These are phyloP conservation scores for Nixonia krombeini DNA, from an alignment of 1,140 invertebrate species.

Conservation along the genomic window DNA sequence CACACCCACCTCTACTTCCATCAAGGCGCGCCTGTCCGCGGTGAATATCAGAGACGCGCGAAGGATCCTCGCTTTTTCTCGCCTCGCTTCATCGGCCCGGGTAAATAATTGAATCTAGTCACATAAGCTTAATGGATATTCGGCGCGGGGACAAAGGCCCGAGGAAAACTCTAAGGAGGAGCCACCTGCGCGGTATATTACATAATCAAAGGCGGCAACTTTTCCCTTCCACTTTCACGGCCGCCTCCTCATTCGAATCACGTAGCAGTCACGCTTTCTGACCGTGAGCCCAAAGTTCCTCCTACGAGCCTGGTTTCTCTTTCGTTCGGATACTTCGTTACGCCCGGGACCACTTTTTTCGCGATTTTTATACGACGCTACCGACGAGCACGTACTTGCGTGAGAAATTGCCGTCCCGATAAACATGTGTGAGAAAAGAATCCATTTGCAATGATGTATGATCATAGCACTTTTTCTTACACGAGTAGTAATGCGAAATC, in stretches of 20 bases:
- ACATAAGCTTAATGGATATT: conserved; percentile 42
- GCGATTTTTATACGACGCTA: background rate
- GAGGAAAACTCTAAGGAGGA: conserved; percentile 29
- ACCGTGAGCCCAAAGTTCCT: conserved; percentile 19
- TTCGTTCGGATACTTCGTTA: conserved; percentile 4
- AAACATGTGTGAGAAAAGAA: no score
- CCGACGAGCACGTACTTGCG: no score
- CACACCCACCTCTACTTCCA: conserved; percentile 28
- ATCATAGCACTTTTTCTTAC: no score
- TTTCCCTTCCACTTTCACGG: conserved; percentile 27
- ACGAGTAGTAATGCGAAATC: no score
- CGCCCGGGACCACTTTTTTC: no score
- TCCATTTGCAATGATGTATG: no score
- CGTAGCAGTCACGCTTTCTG: conserved; percentile 34
- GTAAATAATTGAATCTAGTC: conserved; percentile 43
- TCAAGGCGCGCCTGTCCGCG: conserved; percentile 16
- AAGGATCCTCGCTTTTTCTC: conserved; percentile 10
- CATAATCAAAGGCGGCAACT: conserved; percentile 42
- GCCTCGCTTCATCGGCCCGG: conserved; percentile 21
- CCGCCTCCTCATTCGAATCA: conserved; percentile 25
- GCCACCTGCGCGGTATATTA: conserved; percentile 34
- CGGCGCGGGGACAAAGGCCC: conserved; percentile 23
- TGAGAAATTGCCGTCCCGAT: no score
- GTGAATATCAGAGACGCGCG: conserved; percentile 34
- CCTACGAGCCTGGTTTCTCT: conserved; percentile 1